Evolutionary conservation across 2,797 vertebrate species (phyloP).

Genomic region (Strix occidentalis): DNA sequence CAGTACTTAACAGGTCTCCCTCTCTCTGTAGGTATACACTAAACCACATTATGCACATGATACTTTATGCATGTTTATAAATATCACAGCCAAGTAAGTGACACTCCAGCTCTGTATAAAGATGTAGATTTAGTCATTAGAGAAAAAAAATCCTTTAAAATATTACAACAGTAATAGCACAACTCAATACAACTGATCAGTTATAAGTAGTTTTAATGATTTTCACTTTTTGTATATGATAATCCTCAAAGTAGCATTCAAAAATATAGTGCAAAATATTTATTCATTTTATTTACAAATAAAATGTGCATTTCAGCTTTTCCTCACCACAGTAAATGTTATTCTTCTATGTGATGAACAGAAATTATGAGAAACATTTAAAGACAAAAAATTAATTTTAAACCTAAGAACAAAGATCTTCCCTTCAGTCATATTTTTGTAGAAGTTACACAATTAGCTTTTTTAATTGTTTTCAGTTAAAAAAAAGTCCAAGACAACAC

Average conservation of each 20-base stretch:
- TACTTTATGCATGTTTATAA: neutral
- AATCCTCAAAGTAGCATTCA: constrained; percentile 54
- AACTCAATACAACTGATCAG: constrained; percentile 40
- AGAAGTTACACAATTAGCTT: constrained; percentile 13
- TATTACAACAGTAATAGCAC: neutral
- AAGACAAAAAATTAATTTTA: constrained; percentile 35
- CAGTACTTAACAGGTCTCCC: neutral
- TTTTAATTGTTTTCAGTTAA: constrained; percentile 12
- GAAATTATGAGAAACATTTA: constrained; percentile 39
- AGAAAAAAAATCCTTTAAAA: neutral
- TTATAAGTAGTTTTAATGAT: constrained; percentile 63
- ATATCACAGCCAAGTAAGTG: neutral
- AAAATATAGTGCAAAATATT: constrained; percentile 69
- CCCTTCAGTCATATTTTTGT: neutral
- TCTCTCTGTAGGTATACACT: neutral
- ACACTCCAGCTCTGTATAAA: neutral
- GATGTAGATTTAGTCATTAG: neutral
- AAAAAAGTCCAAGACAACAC: constrained; percentile 52
- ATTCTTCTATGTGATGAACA: neutral
- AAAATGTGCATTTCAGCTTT: constrained; percentile 35
- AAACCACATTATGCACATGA: neutral
- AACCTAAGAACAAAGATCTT: constrained; percentile 33
- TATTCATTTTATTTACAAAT: constrained; percentile 66
- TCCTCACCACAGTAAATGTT: constrained; percentile 30
- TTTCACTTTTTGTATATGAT: constrained; percentile 34